Base-by-base conservation (phyloP, 2,888 invertebrate genomes). In the Meteorus cinctellus region DNA sequence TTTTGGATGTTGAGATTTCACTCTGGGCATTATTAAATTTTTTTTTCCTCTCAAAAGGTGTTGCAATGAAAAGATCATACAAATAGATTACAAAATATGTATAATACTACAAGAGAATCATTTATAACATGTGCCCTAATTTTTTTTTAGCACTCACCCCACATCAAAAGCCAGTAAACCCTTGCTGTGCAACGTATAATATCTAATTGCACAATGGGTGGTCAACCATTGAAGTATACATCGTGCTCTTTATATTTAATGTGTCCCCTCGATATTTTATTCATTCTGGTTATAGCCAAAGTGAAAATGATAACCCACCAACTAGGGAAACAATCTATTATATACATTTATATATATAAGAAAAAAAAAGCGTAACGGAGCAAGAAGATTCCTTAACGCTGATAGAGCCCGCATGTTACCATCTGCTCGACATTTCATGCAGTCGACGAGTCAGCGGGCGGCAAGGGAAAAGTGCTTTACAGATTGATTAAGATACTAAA, bases 401-500 rank as follows among this genome's bases (percentile, higher is more conserved):
- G 89, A 89, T 89, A 88, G 77, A 74, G 83, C 89, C 89, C 89
- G 88, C 88, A 89, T 89, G 84, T 83, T 77, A 83, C 86, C 89
- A 89, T 88, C 88, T 88, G 89, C 72, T 68, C 24, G 19, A 65
- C 55, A 55, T 66, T 71, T 72, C 12, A 55, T 41, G 55, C 31
- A 16, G 24, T 34, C 59, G 29, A 59, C 24, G 55, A 60, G 55
- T 45, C 24, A 36, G 34, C 55, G 31, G n/a, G 45, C 27, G 62
- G 16, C 45, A 24, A 36, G 4, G 1, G 1, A 59, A 55, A 10
- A 34, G 14, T 55, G 4, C 55, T 45, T 55, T 75, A 55, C 70
- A 72, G 55, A 72, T 76, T 69, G 69, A 72, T 69, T 69, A 51
- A 65, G 68, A 76, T 72, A 72, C 19, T 34, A 36, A 65, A 45